phyloP scores from a whole-genome alignment of 53 echinoderm and acorn worm species.

The Glandiceps talaboti region DNA sequence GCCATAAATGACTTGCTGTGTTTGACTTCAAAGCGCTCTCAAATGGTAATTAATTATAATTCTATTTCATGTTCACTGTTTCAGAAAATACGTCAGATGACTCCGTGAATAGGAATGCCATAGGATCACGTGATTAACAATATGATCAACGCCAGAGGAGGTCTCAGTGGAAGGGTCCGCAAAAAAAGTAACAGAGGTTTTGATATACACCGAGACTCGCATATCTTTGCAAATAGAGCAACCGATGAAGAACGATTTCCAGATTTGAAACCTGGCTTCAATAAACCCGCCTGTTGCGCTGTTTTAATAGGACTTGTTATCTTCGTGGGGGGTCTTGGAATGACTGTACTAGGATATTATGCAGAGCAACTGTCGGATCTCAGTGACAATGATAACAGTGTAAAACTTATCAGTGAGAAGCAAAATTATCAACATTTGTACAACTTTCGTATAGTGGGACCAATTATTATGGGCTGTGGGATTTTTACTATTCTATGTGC shows the following conservation, averaged over 20 bases:
- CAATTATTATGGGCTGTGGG: conserved; percentile 68
- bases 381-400: conserved; percentile 35
- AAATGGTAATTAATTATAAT: no score
- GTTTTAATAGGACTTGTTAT: conserved; percentile 40
- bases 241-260: background rate
- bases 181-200: background rate
- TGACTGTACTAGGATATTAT: conserved; percentile 75
- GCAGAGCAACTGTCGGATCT: conserved; percentile 47
- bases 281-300: background rate
- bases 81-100: no score
- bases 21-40: no score
- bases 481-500: conserved; percentile 77
- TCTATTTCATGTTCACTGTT: no score
- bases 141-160: background rate
- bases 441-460: conserved; percentile 69
- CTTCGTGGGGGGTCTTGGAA: conserved; percentile 52
- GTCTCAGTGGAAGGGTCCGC: background rate
- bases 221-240: background rate
- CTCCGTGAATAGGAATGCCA: no score
- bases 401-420: conserved; percentile 24
- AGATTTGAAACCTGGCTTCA: background rate
- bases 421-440: conserved; percentile 28
- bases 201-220: background rate
- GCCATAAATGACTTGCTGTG: no score
- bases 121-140: no score